Evolutionary conservation across 2,888 invertebrate species (phyloP), one percentile per base, ranked within the genome.

Genomic region (Holacanthella duospinosa): DNA sequence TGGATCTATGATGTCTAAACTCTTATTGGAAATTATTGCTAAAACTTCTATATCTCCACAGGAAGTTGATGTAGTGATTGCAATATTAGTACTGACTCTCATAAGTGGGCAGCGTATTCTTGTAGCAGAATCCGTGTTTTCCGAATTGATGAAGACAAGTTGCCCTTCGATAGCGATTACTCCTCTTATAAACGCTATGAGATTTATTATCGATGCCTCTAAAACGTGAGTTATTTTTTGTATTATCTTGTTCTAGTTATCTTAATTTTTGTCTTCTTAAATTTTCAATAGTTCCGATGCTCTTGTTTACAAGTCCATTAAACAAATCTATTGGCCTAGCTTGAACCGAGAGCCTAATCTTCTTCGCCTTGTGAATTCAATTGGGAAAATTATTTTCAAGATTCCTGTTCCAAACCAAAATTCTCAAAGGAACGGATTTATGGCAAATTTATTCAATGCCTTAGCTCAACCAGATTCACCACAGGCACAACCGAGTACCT

Each of bases 401-500:
- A 54, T 62, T 24, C 25, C 66, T 12, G 68, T 68, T 28, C 60
- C 62, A 36, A 63, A 59, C n/a, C 29, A 36, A 21, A 65, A 66
- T 36, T 58, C 66, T 29, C 16, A 29, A 48, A 61, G 60, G n/a
- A 64, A 64, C 19, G 64, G 68, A n/a, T 61, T 69, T n/a, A 69
- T 69, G 69, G 65, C 69, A 1, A 64, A 68, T 66, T 61, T 68
- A 3, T 54, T 68, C 2, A 69, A 64, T 55, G 69, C 69, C 2
- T 68, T 69, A 59, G 61, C 66, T 44, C 66, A 66, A 58, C 64
- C 66, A 21, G 44, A 60, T 36, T 44, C 43, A 2, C 55, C 63
- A 6, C 43, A 29, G 21, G 21, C 48, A 6, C 55, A 55, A 27
- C 55, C 16, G 27, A 4, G 25, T 16, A n/a, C 25, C 4, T 48